Evolutionary conservation across 2,797 vertebrate species (phyloP).

Genomic region (Mallotus villosus): DNA sequence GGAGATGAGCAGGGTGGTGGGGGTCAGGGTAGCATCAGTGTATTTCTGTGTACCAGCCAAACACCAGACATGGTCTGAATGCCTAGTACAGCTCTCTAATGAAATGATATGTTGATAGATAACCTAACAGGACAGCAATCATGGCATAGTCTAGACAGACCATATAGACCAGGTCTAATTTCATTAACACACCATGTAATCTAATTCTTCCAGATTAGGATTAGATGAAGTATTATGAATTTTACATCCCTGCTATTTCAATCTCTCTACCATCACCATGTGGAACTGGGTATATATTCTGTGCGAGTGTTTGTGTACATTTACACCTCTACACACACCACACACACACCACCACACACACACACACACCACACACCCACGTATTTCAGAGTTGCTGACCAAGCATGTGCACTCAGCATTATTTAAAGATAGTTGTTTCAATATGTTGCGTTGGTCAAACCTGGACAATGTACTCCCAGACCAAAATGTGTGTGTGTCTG

Average conservation of each 20-base stretch:
- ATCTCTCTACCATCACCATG: slow-evolving; percentile 23
- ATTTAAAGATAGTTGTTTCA: background rate
- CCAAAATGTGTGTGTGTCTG: too few species aligned
- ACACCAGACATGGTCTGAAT: background rate
- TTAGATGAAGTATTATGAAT: slow-evolving; percentile 30
- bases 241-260: slow-evolving; percentile 30
- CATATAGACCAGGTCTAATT: slow-evolving; percentile 17
- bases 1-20: background rate
- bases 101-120: background rate
- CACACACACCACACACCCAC: background rate
- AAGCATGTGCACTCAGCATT: background rate
- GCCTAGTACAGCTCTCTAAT: background rate
- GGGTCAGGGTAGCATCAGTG: too few species aligned
- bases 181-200: slow-evolving; percentile 33
- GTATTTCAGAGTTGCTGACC: background rate
- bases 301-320: background rate
- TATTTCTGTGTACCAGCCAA: background rate
- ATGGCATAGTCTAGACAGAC: background rate
- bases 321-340: background rate
- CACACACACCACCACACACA: background rate
- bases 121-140: background rate
- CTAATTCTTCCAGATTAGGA: slow-evolving; percentile 33
- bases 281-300: background rate
- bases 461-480: background rate
- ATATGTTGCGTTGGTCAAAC: background rate